These are phyloP conservation scores for Drosophila baimaii DNA, from an alignment of 1,140 invertebrate species.

Conservation along the genomic window DNA sequence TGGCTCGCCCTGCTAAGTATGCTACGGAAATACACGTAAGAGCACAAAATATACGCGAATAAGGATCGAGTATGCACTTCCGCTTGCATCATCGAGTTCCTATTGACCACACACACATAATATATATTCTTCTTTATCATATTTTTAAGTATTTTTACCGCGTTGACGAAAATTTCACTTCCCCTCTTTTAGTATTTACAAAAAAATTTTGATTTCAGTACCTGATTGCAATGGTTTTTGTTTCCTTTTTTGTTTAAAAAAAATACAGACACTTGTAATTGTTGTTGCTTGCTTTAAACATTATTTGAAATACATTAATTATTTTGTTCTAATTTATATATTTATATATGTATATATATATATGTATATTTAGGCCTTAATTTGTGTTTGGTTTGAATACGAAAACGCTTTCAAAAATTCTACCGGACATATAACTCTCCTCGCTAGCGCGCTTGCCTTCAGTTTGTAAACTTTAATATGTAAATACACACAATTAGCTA, in stretches of 20 bases:
- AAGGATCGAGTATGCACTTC: constrained; percentile 40
- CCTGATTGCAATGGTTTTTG: constrained; percentile 72
- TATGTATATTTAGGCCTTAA: constrained; percentile 41
- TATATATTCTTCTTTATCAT: neutral
- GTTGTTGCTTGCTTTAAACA: constrained; percentile 40
- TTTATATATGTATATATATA: constrained; percentile 3
- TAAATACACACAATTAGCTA: constrained; percentile 75
- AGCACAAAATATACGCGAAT: constrained; percentile 27
- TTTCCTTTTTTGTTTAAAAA: constrained; percentile 38
- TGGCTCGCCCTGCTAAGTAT: constrained; percentile 39
- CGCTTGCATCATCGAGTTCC: neutral
- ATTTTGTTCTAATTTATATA: constrained; percentile 8
- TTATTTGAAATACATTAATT: constrained; percentile 35
- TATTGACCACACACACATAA: constrained; percentile 21
- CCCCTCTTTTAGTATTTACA: constrained; percentile 47
- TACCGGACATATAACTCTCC: constrained; percentile 53
- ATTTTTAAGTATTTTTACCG: constrained; percentile 7
- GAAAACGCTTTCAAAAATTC: constrained; percentile 74
- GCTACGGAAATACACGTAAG: constrained; percentile 30
- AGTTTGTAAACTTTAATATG: constrained; percentile 78
- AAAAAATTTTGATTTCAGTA: constrained; percentile 81
- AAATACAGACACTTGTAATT: constrained; percentile 71
- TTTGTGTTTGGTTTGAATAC: constrained; percentile 58
- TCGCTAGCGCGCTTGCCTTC: constrained; percentile 5
- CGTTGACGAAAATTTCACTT: constrained; percentile 23